A percentile compares a stretch with the other conserved stretches of the same genome.
phyloP scores from a whole-genome alignment of 2,888 invertebrate genomes.

The Cephus runcator region DNA sequence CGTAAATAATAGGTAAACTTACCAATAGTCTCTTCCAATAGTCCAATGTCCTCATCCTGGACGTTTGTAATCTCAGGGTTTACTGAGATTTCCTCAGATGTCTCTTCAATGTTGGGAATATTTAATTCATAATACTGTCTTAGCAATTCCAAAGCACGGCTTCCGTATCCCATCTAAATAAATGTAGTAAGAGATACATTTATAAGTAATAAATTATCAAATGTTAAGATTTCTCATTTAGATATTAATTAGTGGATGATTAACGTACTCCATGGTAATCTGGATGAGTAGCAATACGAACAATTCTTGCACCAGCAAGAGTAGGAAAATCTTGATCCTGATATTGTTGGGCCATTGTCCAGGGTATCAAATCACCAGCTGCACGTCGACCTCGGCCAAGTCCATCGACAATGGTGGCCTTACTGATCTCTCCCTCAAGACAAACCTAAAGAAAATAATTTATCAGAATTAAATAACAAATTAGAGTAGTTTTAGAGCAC shows the following conservation, averaged over 20 bases:
- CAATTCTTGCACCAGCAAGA: conserved; percentile 89
- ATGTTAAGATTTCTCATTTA: conserved; percentile 4
- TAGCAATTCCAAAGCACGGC: conserved; percentile 83
- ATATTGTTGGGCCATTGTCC: conserved; percentile 97
- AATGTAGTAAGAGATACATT: conserved; percentile 5
- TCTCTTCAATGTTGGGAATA: conserved; percentile 78
- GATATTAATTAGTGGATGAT: conserved; percentile 10
- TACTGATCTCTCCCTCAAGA: conserved; percentile 80
- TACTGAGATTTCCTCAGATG: conserved; percentile 33
- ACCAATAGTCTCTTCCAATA: conserved; percentile 79
- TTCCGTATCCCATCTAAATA: conserved; percentile 95
- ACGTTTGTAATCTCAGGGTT: conserved; percentile 68
- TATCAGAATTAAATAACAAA: neutral
- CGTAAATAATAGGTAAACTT: conserved; percentile 58
- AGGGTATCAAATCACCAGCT: conserved; percentile 97
- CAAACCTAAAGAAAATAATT: conserved; percentile 66
- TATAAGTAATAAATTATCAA: neutral
- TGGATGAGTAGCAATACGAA: conserved; percentile 98
- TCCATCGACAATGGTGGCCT: conserved; percentile 77
- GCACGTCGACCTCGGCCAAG: conserved; percentile 89
- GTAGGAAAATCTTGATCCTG: conserved; percentile 94
- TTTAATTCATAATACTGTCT: conserved; percentile 90
- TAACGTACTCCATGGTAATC: conserved; percentile 86
- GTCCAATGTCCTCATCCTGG: conserved; percentile 70
- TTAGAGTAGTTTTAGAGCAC: neutral